Conservation (phyloP, 2,888 invertebrate genomes). For the Drosophila austrosaltans region DNA sequence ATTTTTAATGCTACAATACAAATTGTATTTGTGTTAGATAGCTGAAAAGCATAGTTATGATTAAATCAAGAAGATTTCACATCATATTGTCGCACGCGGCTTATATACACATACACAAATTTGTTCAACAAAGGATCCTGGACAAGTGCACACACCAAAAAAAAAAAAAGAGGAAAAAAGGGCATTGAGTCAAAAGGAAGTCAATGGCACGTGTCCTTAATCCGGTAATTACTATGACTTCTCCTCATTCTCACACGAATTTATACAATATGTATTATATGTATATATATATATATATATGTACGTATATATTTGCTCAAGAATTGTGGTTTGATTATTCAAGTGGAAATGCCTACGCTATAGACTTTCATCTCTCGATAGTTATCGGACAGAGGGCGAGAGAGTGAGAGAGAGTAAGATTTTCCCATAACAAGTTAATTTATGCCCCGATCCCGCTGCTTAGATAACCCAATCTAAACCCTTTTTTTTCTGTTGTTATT, state of each 20-base stretch:
- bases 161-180: background rate
- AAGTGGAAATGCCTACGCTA: slow-evolving; percentile 44
- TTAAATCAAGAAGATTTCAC: slow-evolving; percentile 61
- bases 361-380: slow-evolving; percentile 34
- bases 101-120: slow-evolving; percentile 35
- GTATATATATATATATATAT: slow-evolving; percentile 6
- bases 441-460: slow-evolving; percentile 66
- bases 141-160: slow-evolving; percentile 62
- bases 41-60: slow-evolving; percentile 68
- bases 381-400: slow-evolving; percentile 36
- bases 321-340: slow-evolving; percentile 57
- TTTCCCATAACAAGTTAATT: slow-evolving; percentile 80
- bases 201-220: slow-evolving; percentile 76
- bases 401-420: background rate
- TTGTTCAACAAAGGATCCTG: slow-evolving; percentile 56
- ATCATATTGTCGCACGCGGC: slow-evolving; percentile 66
- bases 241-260: slow-evolving; percentile 21
- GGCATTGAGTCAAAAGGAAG: slow-evolving; percentile 72
- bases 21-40: slow-evolving; percentile 50
- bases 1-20: slow-evolving; percentile 72
- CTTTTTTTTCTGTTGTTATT: slow-evolving; percentile 19
- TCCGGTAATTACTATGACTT: slow-evolving; percentile 71
- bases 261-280: background rate
- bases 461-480: slow-evolving; percentile 63
- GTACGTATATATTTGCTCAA: background rate